Percentiles rank a stretch among this genome's conserved stretches.
Conservation (phyloP, 1,140 invertebrate species). For the Ceratosolen solmsi region DNA sequence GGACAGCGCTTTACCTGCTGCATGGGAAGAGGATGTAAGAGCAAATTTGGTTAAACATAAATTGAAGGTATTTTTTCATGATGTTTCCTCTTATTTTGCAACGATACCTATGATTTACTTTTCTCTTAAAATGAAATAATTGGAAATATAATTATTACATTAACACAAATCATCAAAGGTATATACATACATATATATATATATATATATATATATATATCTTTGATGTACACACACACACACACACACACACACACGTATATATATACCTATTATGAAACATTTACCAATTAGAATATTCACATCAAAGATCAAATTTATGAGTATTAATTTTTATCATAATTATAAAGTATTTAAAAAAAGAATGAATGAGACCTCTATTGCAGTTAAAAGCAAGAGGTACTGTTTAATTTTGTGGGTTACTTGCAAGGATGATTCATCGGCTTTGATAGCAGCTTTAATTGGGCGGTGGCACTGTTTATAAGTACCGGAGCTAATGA, state of each 20-base stretch:
- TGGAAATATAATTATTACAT: too few species aligned
- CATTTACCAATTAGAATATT: too few species aligned
- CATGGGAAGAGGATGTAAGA: conserved; percentile 92
- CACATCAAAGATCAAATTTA: too few species aligned
- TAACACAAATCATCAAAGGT: too few species aligned
- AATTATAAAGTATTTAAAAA: too few species aligned
- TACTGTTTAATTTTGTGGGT: conserved; percentile 45
- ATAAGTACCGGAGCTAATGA: conserved; percentile 37
- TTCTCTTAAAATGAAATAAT: background rate
- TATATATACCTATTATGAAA: too few species aligned
- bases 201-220: too few species aligned
- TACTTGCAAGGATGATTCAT: conserved; percentile 50
- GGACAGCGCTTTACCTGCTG: conserved; percentile 88
- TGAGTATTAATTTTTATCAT: too few species aligned
- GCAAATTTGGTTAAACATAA: conserved; percentile 91
- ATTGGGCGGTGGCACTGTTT: conserved; percentile 53
- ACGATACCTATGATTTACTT: background rate
- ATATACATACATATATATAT: too few species aligned
- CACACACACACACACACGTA: too few species aligned
- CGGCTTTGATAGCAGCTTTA: conserved; percentile 49
- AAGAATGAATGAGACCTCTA: conserved; percentile 36
- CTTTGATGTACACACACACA: too few species aligned
- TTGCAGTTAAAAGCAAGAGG: conserved; percentile 10
- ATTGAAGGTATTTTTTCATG: conserved; percentile 75
- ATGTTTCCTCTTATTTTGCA: background rate